These are phyloP conservation scores for Ectemnius cavifrons DNA, from an alignment of 2,888 invertebrate genomes.

Conservation along the genomic window DNA sequence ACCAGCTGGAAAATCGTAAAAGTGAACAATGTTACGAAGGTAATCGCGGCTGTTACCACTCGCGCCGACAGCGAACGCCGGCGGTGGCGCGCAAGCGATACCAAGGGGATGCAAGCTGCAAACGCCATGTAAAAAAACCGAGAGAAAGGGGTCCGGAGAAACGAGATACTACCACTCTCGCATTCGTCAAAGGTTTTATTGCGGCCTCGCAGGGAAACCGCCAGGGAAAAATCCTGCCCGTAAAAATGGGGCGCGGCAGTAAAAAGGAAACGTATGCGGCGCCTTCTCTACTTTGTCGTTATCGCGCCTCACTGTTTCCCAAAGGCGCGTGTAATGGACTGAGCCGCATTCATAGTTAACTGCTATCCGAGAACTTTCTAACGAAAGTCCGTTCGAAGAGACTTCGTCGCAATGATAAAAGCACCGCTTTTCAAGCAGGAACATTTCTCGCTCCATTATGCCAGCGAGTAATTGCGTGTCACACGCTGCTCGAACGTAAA, in stretches of 20 bases:
- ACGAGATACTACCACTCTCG: conserved; percentile 43
- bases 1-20: conserved; percentile 72
- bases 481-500: neutral
- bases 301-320: conserved; percentile 26
- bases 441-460: too few relatives aligned
- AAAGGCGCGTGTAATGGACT: conserved; percentile 21
- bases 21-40: conserved; percentile 64
- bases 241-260: conserved; percentile 35
- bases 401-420: too few relatives aligned
- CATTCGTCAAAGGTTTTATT: conserved; percentile 62
- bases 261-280: conserved; percentile 37
- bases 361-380: too few relatives aligned
- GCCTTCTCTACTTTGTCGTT: conserved; percentile 36
- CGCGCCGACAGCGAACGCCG: too few relatives aligned
- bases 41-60: conserved; percentile 47
- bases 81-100: neutral
- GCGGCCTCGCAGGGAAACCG: conserved; percentile 38
- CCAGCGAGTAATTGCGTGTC: too few relatives aligned
- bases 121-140: conserved; percentile 1
- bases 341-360: conserved; percentile 5
- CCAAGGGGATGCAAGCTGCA: conserved; percentile 45
- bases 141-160: conserved; percentile 28
- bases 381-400: too few relatives aligned
- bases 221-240: conserved; percentile 30
- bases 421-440: too few relatives aligned